phyloP scores from a whole-genome alignment of 2,113 vertebrate genomes.

The Peucedramus taeniatus region DNA sequence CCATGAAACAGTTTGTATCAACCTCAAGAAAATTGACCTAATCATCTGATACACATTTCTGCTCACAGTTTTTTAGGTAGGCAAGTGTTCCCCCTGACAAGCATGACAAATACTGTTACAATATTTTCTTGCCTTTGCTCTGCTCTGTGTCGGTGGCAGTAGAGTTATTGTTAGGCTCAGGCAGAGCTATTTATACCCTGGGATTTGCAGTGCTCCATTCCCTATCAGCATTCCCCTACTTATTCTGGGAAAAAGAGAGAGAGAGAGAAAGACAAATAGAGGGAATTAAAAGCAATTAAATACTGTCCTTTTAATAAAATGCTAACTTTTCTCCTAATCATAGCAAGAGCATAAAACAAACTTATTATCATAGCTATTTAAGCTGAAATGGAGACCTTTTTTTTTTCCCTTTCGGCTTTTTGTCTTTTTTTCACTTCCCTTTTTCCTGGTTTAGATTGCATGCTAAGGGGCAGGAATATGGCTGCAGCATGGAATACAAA shows the following conservation, averaged over 20 bases:
- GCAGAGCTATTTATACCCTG: constrained; percentile 11
- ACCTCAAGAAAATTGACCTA: constrained; percentile 28
- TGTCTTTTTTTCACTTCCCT: background rate
- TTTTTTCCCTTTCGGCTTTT: background rate
- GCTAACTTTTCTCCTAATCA: background rate
- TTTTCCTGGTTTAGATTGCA: background rate
- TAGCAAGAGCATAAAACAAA: background rate
- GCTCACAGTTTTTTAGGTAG: constrained; percentile 11
- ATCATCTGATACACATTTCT: constrained; percentile 37
- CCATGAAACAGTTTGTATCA: background rate
- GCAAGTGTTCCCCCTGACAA: constrained; percentile 19
- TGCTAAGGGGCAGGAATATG: background rate
- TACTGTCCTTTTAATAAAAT: background rate
- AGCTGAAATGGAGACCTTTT: background rate
- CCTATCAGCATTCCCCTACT: background rate
- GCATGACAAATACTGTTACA: constrained; percentile 30
- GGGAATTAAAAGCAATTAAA: background rate
- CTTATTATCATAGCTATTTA: background rate
- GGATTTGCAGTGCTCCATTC: background rate
- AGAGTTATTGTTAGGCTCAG: constrained; percentile 6
- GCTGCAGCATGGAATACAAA: background rate
- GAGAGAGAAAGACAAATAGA: background rate
- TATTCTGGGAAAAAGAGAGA: background rate
- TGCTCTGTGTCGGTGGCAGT: background rate
- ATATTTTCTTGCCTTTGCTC: constrained; percentile 9